Evolutionary conservation across 1,140 invertebrate genomes (phyloP).

Genomic region (Cotesia typhae): DNA sequence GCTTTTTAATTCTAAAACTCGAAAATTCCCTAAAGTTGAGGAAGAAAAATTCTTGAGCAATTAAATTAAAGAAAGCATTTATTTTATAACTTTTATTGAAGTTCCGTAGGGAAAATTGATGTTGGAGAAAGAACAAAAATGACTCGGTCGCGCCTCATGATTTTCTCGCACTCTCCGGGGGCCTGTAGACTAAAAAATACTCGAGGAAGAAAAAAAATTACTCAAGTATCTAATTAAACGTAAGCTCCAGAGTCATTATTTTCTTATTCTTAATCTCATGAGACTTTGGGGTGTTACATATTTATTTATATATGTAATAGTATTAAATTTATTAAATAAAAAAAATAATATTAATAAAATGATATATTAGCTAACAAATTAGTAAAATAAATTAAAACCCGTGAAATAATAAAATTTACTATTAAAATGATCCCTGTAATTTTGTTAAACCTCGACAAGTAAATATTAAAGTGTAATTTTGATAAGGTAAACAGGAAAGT

Average conservation of each 20-base stretch:
- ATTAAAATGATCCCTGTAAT: not conserved
- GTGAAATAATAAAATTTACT: not conserved
- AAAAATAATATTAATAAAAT: no score
- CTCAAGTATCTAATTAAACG: conserved; percentile 34
- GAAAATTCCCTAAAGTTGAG: no score
- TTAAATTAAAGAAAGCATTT: not conserved
- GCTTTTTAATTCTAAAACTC: no score
- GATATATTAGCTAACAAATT: no score
- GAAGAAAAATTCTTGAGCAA: no score
- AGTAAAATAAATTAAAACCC: not conserved
- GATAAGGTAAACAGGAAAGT: conserved; percentile 10
- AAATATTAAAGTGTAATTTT: conserved; percentile 10
- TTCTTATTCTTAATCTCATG: no score
- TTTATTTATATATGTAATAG: no score
- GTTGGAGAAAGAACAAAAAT: conserved; percentile 11
- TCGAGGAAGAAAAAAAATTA: conserved; percentile 32
- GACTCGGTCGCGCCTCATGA: conserved; percentile 57
- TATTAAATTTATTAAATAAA: no score
- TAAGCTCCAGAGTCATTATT: conserved; percentile 27
- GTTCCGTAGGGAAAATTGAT: not conserved
- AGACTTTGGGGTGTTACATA: no score
- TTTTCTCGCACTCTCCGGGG: conserved; percentile 54
- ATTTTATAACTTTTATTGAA: conserved; percentile 7
- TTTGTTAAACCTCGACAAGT: not conserved
- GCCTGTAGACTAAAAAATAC: conserved; percentile 31